Conservation (phyloP, 2,888 invertebrate genomes). For the Synanthedon myopaeformis region DNA sequence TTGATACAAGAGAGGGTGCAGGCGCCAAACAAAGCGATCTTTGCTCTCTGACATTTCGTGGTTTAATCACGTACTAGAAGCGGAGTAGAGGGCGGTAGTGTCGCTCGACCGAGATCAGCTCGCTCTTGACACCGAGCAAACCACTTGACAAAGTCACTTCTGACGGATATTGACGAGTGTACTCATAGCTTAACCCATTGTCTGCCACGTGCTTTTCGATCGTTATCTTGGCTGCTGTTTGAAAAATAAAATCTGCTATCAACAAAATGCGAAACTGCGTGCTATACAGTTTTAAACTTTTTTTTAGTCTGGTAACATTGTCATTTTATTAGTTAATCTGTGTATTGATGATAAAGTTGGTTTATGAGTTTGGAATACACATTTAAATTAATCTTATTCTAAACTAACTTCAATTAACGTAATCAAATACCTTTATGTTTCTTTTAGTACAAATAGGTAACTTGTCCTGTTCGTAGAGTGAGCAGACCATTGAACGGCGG, state of each 20-base stretch:
- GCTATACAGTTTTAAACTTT: no score
- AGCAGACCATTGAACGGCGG: conserved; percentile 3
- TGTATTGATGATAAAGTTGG: no score
- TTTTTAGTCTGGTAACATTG: no score
- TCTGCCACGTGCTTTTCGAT: conserved; percentile 23
- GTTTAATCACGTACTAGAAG: conserved; percentile 65
- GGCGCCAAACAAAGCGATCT: conserved; percentile 43
- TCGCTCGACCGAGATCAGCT: conserved; percentile 37
- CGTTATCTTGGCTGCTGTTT: conserved; percentile 17
- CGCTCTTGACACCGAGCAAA: conserved; percentile 54
- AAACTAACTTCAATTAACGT: no score
- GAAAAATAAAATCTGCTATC: neutral
- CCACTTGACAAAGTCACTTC: conserved; percentile 50
- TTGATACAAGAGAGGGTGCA: conserved; percentile 28
- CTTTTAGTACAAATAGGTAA: no score
- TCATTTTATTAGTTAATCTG: no score
- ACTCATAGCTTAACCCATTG: conserved; percentile 16
- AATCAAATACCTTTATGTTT: no score
- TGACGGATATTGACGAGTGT: conserved; percentile 26
- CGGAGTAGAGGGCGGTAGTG: conserved; percentile 36
- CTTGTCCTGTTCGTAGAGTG: no score
- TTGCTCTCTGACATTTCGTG: conserved; percentile 69
- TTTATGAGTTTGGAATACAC: no score
- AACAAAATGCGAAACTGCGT: no score
- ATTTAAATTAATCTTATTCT: no score